These are phyloP conservation scores for Meriones unguiculatus DNA, from an alignment of 2,113 vertebrate species.

Conservation along the genomic window DNA sequence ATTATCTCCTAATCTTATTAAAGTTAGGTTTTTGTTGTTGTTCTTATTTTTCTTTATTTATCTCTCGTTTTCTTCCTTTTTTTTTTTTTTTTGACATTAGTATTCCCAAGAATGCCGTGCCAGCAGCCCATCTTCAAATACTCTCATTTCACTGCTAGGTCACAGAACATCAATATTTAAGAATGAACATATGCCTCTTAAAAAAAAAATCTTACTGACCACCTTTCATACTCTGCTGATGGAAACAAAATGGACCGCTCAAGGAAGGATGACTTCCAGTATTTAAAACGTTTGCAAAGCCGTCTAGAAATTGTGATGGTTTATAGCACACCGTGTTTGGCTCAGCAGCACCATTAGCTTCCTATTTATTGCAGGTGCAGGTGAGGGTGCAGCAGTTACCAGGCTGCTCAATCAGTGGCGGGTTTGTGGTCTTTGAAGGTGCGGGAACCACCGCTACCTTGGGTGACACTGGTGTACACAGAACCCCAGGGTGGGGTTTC, in stretches of 20 bases:
- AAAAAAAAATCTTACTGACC: slow-evolving; percentile 88
- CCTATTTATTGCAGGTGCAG: not conserved
- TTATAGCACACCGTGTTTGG: slow-evolving; percentile 81
- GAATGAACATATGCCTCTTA: slow-evolving; percentile 90
- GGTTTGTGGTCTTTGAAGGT: not conserved
- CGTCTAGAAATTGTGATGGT: not conserved
- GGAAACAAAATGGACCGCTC: not conserved
- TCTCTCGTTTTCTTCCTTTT: not conserved
- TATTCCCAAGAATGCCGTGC: not conserved
- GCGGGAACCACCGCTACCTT: not conserved
- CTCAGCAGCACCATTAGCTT: not conserved
- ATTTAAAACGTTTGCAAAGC: not conserved
- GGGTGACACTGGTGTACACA: not conserved
- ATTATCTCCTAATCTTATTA: not conserved
- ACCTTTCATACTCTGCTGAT: not conserved
- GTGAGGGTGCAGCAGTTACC: not conserved
- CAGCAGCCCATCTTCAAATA: not conserved
- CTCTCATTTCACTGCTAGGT: slow-evolving; percentile 89
- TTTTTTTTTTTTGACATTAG: not conserved
- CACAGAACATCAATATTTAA: slow-evolving; percentile 92
- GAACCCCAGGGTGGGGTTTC: not conserved
- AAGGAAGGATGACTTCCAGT: not conserved
- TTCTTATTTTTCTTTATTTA: too few species aligned
- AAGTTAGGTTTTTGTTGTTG: not conserved
- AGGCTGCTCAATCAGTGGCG: too few species aligned